Evolutionary conservation across 2,888 invertebrate genomes (phyloP), one percentile per base, ranked within the genome.

Genomic region (Melipona bicolor): DNA sequence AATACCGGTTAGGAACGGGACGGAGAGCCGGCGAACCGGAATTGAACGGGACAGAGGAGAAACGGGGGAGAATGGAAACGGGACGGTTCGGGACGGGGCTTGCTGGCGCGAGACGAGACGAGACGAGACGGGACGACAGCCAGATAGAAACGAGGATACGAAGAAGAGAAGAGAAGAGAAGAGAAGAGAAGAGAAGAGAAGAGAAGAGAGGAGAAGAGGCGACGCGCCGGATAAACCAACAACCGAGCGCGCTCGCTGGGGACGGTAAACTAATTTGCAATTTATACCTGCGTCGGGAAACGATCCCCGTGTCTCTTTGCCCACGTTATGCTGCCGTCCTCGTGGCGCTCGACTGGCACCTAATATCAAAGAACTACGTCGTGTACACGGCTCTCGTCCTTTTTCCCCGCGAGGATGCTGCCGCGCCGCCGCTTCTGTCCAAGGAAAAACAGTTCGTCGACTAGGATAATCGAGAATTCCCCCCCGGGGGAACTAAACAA

Each of bases 211-310:
- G 36, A 32, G 64, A 19, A 21, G 54, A 54, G 56, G 27, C 43
- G 80, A 79, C 82, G 73, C 85, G 77, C 68, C 81, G 84, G 81
- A 84, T 89, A 85, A 86, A 87, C 84, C 86, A 86, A 89, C 84
- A 84, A 81, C 85, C 77, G 36, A 81, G 79, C 82, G 79, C 82
- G 85, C 69, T 85, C 81, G 73, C 70, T 77, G 73, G 77, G 85
- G 81, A 83, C 84, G 87, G 83, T 84, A 83, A 90, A 87, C 88
- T 90, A 90, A 90, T 90, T 90, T 90, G 87, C 90, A 86, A 89
- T 90, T 90, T 87, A 87, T 88, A 87, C 88, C 77, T 80, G 69
- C 64, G 79, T 78, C 79, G 72, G 73, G 78, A 73, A 78, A 81
- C 75, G 59, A 61, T 74, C 64, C 77, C 56, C 54, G 70, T 73